These are phyloP conservation scores for Nemopilema nomurai DNA, from an alignment of 30 jellyfish, hydroid and myxozoan species.

Conservation along the genomic window DNA sequence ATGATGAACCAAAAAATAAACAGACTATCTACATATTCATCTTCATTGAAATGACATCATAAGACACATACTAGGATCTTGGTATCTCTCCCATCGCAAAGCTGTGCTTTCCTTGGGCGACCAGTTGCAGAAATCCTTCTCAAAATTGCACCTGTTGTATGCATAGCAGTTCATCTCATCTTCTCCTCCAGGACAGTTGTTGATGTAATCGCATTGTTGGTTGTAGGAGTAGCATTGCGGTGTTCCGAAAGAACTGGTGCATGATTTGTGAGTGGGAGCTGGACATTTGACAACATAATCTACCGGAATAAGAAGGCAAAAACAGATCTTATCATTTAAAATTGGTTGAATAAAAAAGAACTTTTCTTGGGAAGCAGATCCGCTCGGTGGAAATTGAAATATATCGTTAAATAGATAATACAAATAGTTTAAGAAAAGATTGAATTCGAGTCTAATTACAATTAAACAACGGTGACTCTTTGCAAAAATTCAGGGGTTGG, in stretches of 20 bases:
- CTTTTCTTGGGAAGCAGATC: too few relatives aligned
- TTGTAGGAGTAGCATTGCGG: slow-evolving; percentile 16
- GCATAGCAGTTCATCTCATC: slow-evolving; percentile 51
- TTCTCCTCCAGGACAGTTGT: slow-evolving; percentile 70
- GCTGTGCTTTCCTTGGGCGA: background rate
- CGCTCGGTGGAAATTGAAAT: too few relatives aligned
- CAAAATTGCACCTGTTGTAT: slow-evolving; percentile 47
- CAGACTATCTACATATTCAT: too few relatives aligned
- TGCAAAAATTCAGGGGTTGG: too few relatives aligned
- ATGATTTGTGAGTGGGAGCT: slow-evolving; percentile 13
- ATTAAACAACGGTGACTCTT: too few relatives aligned
- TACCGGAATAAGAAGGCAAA: background rate
- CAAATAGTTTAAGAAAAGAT: too few relatives aligned
- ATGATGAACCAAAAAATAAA: too few relatives aligned
- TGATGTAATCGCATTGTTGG: slow-evolving; percentile 47
- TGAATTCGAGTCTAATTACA: too few relatives aligned
- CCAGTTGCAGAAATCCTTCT: slow-evolving; percentile 58
- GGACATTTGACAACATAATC: slow-evolving; percentile 52
- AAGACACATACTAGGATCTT: slow-evolving; percentile 7
- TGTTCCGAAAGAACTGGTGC: slow-evolving; percentile 41
- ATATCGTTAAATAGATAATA: too few relatives aligned
- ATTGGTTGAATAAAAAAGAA: background rate
- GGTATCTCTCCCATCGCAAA: slow-evolving; percentile 33
- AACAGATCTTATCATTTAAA: background rate
- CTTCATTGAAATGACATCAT: background rate